Evolutionary conservation across 2,113 vertebrate species (phyloP).

Genomic region (Anser cygnoides): DNA sequence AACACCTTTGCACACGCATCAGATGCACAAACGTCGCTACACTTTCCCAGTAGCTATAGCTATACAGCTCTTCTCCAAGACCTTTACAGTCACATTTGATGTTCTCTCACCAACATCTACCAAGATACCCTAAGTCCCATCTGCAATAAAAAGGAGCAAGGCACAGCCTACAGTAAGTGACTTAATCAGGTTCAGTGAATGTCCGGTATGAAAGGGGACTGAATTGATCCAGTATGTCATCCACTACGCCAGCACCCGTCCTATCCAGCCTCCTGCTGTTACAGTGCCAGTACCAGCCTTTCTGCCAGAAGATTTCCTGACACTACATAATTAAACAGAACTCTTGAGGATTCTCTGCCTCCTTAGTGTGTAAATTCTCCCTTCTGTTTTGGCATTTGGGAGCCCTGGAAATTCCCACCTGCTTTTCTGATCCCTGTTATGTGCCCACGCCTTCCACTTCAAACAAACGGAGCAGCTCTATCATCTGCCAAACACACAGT

Average conservation of each 20-base stretch:
- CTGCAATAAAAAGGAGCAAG: background rate
- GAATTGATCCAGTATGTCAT: background rate
- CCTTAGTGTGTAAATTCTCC: background rate
- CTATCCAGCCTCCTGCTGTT: background rate
- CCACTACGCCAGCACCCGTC: background rate
- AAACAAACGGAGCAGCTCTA: background rate
- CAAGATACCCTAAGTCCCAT: background rate
- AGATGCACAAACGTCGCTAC: background rate
- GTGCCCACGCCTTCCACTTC: background rate
- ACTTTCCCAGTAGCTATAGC: background rate
- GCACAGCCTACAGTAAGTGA: background rate
- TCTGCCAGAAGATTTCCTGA: background rate
- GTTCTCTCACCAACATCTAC: background rate
- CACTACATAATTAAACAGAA: background rate
- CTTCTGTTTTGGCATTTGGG: background rate
- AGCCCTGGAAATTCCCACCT: background rate
- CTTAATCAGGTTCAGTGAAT: background rate
- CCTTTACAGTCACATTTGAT: background rate
- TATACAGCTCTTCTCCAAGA: background rate
- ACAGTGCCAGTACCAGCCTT: background rate
- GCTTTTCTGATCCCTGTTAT: slow-evolving; percentile 2
- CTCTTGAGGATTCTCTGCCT: background rate
- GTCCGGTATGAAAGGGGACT: background rate
- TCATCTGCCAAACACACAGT: background rate
- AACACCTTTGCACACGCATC: background rate